Conservation (phyloP, 2,888 invertebrate genomes). For the Dione vanillae region DNA sequence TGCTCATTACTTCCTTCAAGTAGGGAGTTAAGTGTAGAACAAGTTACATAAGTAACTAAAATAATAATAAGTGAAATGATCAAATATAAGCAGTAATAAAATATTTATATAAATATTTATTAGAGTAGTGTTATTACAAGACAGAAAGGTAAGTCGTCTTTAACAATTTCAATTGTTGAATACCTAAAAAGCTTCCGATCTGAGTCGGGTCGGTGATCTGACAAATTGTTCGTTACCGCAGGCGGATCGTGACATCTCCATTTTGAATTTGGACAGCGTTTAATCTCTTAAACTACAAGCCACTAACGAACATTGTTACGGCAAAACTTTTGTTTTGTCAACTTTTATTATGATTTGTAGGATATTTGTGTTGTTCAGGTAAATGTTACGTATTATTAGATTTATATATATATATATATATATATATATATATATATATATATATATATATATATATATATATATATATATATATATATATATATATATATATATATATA, state of each 20-base stretch:
- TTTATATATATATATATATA: too few species aligned
- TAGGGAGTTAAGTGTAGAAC: too few species aligned
- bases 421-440: too few species aligned
- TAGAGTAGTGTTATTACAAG: not conserved
- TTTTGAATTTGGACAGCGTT: slow-evolving; percentile 1
- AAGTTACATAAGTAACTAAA: too few species aligned
- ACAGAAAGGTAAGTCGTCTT: not conserved
- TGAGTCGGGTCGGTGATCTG: slow-evolving; percentile 1
- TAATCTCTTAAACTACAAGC: slow-evolving; percentile 19
- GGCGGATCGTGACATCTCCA: not conserved
- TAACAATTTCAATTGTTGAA: slow-evolving; percentile 4
- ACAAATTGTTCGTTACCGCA: slow-evolving; percentile 11
- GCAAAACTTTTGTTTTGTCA: not conserved
- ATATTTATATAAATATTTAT: not conserved
- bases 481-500: too few species aligned
- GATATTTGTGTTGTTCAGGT: not conserved
- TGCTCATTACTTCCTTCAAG: too few species aligned
- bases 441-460: too few species aligned
- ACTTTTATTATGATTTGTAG: slow-evolving; percentile 12
- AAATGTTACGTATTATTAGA: not conserved
- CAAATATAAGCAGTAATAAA: too few species aligned
- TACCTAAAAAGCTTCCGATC: slow-evolving; percentile 4
- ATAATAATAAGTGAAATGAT: too few species aligned
- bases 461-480: too few species aligned
- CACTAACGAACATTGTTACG: slow-evolving; percentile 12